Conservation (phyloP, 2,888 invertebrate genomes). For the Cheilosia vulpina region DNA sequence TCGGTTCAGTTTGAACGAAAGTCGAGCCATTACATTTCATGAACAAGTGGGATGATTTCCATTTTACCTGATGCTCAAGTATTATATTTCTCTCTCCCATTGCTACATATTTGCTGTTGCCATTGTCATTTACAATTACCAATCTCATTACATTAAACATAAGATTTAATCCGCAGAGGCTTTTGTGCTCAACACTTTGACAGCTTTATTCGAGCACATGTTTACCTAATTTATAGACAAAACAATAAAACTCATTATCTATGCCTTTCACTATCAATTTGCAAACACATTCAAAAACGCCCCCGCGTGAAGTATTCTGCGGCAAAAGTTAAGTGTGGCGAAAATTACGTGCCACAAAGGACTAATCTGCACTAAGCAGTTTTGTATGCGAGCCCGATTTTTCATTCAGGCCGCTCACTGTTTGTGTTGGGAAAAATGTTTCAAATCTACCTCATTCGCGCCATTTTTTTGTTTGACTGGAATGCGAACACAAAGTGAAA, state of each 20-base stretch:
- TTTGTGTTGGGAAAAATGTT: conserved; percentile 51
- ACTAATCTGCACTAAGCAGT: conserved; percentile 71
- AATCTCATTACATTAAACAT: too few relatives aligned
- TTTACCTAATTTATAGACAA: conserved; percentile 36
- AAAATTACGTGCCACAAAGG: conserved; percentile 67
- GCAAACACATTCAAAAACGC: conserved; percentile 14
- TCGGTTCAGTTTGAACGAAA: too few relatives aligned
- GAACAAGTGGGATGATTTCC: too few relatives aligned
- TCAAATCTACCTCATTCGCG: conserved; percentile 36
- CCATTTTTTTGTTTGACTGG: conserved; percentile 33
- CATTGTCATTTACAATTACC: too few relatives aligned
- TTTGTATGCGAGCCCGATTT: conserved; percentile 50
- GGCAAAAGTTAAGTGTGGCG: conserved; percentile 62
- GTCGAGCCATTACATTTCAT: too few relatives aligned
- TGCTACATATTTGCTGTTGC: too few relatives aligned
- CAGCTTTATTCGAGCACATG: conserved; percentile 5
- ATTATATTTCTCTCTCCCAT: too few relatives aligned
- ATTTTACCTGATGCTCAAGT: too few relatives aligned
- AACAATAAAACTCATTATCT: conserved; percentile 63
- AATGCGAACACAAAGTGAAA: conserved; percentile 55
- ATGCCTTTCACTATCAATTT: conserved; percentile 34
- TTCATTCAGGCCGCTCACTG: conserved; percentile 57
- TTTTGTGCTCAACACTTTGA: neutral
- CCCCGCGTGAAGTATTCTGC: conserved; percentile 1
- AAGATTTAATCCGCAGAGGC: neutral